Base-by-base conservation (phyloP, 2,797 vertebrate species). In the Craterocephalus amniculus region DNA sequence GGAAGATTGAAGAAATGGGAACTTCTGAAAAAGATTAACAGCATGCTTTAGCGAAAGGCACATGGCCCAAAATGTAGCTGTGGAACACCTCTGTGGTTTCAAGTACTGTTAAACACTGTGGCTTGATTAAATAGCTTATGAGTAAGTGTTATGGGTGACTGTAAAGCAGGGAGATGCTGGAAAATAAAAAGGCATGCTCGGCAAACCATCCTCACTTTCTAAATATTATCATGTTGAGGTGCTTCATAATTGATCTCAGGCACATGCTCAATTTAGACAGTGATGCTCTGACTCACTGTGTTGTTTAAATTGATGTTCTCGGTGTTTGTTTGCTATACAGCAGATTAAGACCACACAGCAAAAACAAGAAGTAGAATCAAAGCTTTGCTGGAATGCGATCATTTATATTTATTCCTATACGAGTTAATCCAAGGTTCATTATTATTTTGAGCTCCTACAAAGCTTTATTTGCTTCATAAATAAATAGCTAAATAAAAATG, bases 1-100 rank as follows among this genome's bases (percentile, higher is more conserved):
- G 59, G 32, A 69, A 80, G 75, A 83, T 83, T 70, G 65, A 66
- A 58, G 40, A 80, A 70, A 84, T 62, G 32, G 65, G 66, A 36
- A 49, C 12, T 55, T 60, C 57, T 57, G 61, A 14, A 24, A 73
- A 56, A 58, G 64, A 60, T 67, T 60, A 77, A 43, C 78, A 38
- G 34, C 14, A 16, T 34, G 58, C 52, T 69, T 34, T 58, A 74
- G 58, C 73, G 63, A 63, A 52, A 70, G 60, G 27, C 67, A 66
- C 18, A n/a, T 56, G 24, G 81, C 58, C 65, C 68, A 32, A 20
- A 64, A 70, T 55, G 49, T 34, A 54, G 49, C 29, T 61, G 20
- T 10, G 36, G 18, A 74, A 43, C 51, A 14, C 38, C 67, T 69
- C 70, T n/a, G 34, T 58, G 56, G 75, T 62, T 45, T 54, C 29